phyloP scores from a whole-genome alignment of 2,113 vertebrate species.

The Pterophyllum scalare region DNA sequence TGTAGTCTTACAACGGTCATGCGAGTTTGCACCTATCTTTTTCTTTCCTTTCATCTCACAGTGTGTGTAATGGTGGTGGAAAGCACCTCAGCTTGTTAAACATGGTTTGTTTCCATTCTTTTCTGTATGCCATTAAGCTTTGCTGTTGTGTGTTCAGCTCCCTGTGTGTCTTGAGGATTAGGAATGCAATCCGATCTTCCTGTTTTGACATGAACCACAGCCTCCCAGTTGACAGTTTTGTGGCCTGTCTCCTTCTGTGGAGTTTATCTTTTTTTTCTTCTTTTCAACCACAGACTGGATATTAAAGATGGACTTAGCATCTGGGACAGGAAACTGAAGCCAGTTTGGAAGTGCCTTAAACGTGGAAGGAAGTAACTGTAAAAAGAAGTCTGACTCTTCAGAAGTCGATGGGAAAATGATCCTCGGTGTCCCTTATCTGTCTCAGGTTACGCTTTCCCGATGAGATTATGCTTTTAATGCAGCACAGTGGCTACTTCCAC shows the following conservation, averaged over 20 bases:
- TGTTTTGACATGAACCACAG: background rate
- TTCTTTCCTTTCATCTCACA: background rate
- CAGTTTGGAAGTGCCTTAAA: too few species aligned
- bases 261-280: fast-evolving
- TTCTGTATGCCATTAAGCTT: background rate
- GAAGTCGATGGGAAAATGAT: too few species aligned
- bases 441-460: too few species aligned
- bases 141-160: background rate
- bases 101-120: background rate
- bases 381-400: too few species aligned
- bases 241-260: background rate
- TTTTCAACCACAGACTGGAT: background rate
- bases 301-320: background rate
- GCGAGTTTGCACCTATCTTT: background rate
- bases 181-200: background rate
- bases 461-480: too few species aligned
- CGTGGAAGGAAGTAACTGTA: too few species aligned
- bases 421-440: too few species aligned
- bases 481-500: too few species aligned
- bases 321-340: too few species aligned
- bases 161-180: background rate
- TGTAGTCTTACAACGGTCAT: background rate
- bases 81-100: too few species aligned
- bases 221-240: background rate
- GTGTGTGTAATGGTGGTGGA: too few species aligned